Conservation (phyloP, 2,888 invertebrate species). For the Agonopterix alstromeriana region DNA sequence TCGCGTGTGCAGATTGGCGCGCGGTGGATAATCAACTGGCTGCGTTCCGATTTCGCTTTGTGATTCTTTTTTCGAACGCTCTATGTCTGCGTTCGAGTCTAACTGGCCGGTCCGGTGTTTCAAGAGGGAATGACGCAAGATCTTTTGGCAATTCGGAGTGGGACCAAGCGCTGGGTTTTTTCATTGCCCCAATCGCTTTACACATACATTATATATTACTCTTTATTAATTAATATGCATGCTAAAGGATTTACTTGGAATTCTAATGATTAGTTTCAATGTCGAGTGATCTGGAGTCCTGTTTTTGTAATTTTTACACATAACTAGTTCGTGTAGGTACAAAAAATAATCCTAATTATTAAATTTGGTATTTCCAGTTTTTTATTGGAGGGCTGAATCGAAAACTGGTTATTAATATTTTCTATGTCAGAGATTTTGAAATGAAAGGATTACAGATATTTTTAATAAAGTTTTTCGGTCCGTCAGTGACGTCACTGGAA, state of each 20-base stretch:
- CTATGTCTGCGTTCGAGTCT: conserved; percentile 13
- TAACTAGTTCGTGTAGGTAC: too few relatives aligned
- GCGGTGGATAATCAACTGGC: conserved; percentile 52
- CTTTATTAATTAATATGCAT: conserved; percentile 8
- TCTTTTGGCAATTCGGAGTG: conserved; percentile 54
- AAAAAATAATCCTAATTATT: too few relatives aligned
- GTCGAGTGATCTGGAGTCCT: too few relatives aligned
- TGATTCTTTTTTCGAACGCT: conserved; percentile 31
- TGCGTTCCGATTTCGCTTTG: conserved; percentile 34
- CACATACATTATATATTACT: conserved; percentile 18
- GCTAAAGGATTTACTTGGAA: conserved; percentile 1
- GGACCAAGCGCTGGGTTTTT: conserved; percentile 32
- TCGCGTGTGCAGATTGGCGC: conserved; percentile 39
- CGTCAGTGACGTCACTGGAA: too few relatives aligned
- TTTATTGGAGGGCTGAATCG: too few relatives aligned
- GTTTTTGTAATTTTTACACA: too few relatives aligned
- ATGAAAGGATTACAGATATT: too few relatives aligned
- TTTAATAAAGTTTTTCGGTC: too few relatives aligned
- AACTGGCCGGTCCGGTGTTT: conserved; percentile 45
- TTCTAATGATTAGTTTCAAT: not conserved
- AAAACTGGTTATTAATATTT: too few relatives aligned
- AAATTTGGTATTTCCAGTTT: too few relatives aligned
- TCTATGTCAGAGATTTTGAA: too few relatives aligned
- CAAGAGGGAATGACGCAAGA: conserved; percentile 52
- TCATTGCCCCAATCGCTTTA: conserved; percentile 40